Base-by-base conservation (phyloP, 2,797 vertebrate species). In the Epinephelus malabaricus region DNA sequence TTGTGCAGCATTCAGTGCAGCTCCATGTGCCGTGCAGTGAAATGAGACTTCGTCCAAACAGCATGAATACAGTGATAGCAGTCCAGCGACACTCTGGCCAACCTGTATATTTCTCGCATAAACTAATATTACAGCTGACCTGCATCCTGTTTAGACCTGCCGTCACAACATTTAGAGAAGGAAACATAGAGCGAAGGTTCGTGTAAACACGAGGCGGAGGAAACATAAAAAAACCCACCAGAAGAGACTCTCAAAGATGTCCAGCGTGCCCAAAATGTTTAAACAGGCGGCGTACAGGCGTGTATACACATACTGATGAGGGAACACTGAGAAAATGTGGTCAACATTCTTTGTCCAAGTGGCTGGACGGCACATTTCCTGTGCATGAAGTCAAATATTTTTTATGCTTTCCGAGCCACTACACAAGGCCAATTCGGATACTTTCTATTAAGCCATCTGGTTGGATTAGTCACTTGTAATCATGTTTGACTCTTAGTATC, bases 81-180 rank as follows among this genome's bases (percentile, higher is more conserved):
- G 30, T 54, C 71, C 69, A 40, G 51, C 9, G 3, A 82, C 66
- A 46, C 72, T 69, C 23, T 3, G 50, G 47, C 47, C 67, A 64
- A 64, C 78, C 66, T 84, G 81, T 66, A 47, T 87, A 73, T 81
- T 62, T 49, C 47, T 63, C 30, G 17, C n/a, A 63, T 87, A 91
- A 90, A 92, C 82, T 54, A 64, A 82, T 55, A 72, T 59, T 55
- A 58, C 53, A 78, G 80, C 73, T 43, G 89, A 85, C 69, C 83
- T 76, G 81, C 83, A 87, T 93, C 89, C 93, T 94, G 93, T 94
- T 95, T 95, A 83, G 86, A 85, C 62, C 73, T 62, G 81, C 82
- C 59, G 23, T 88, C 88, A 87, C 84, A 91, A 94, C 89, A 82
- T 92, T 92, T 86, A 83, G 61, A 89, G 69, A 86, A 73, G 64